Base-by-base conservation (phyloP, 2,113 vertebrate species). In the Setophaga petechia region DNA sequence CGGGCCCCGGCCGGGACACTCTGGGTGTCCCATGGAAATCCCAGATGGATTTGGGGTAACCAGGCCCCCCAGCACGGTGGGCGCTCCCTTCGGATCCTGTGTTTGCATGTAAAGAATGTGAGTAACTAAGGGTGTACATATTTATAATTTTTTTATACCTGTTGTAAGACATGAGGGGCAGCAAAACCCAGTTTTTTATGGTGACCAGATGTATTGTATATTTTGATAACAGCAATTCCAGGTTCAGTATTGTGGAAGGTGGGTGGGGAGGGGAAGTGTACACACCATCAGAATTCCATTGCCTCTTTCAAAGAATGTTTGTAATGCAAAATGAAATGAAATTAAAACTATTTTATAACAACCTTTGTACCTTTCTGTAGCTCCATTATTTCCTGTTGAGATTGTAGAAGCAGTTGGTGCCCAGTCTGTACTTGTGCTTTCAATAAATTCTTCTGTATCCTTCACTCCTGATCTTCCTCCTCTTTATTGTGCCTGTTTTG, bases 61-160 rank as follows among this genome's bases (percentile, higher is more conserved):
- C 80, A 35, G 72, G 25, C 79, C 95, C 95, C 94, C 52, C 52
- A 55, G 76, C 76, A 30, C 15, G 6, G 76, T 30, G 27, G 94
- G 80, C 20, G 72, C 91, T 91, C 84, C 94, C 89, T 97, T 96
- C 51, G 92, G 96, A 89, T 93, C 96, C 94, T 87, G 84, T 94
- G 94, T 96, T 94, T 97, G 96, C 94, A 78, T 96, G 93, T 95
- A 94, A 97, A 95, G 97, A 96, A 97, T 91, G 96, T 97, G 96
- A 97, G 97, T 97, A 96, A 97, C 97, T 95, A 97, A 98, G 97
- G 98, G 97, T 98, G 98, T 98, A 98, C 93, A 98, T 98, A 98
- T 98, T 98, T 98, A 97, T 98, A 97, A 93, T 97, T 98, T 98
- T 98, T 98, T 98, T 98, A 98, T 98, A 98, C 98, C 97, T 98